Conservation (phyloP, 2,113 vertebrate species). For the Dicerorhinus sumatrensis region DNA sequence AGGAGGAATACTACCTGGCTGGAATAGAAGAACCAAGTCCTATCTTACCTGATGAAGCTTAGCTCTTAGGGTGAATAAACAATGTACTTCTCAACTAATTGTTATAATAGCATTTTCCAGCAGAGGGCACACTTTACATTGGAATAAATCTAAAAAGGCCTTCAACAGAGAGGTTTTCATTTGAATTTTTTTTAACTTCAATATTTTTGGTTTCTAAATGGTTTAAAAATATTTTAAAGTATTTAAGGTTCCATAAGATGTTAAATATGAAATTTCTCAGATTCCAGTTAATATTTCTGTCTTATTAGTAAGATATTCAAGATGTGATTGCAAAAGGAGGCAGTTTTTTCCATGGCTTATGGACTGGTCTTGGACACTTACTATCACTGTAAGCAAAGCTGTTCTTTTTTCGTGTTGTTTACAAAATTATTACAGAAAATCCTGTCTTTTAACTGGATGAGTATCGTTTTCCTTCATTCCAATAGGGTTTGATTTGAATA, state of each 20-base stretch:
- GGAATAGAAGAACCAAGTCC: background rate
- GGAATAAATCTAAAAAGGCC: constrained; percentile 59
- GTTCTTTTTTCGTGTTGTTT: constrained; percentile 42
- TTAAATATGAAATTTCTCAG: constrained; percentile 62
- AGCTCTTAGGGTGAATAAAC: background rate
- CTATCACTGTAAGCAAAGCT: constrained; percentile 40
- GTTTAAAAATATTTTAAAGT: constrained; percentile 69
- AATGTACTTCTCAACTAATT: background rate
- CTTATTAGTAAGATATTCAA: constrained; percentile 69
- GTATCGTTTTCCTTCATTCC: constrained; percentile 28
- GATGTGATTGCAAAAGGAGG: constrained; percentile 32
- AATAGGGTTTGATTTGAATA: background rate
- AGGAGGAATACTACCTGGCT: background rate
- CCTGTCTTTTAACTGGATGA: background rate
- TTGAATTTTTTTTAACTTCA: constrained; percentile 27
- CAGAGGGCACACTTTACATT: constrained; percentile 85
- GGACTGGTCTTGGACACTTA: constrained; percentile 6
- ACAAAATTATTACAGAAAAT: constrained; percentile 50
- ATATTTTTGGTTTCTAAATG: constrained; percentile 63
- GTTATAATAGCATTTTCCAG: constrained; percentile 64
- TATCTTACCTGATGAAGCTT: background rate
- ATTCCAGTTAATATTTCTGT: constrained; percentile 63
- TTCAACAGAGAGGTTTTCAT: background rate
- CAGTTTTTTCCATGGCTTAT: background rate
- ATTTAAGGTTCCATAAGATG: constrained; percentile 53